These are phyloP conservation scores for Gisinianus flammeolus DNA, from an alignment of 2,888 invertebrate species.

Conservation along the genomic window DNA sequence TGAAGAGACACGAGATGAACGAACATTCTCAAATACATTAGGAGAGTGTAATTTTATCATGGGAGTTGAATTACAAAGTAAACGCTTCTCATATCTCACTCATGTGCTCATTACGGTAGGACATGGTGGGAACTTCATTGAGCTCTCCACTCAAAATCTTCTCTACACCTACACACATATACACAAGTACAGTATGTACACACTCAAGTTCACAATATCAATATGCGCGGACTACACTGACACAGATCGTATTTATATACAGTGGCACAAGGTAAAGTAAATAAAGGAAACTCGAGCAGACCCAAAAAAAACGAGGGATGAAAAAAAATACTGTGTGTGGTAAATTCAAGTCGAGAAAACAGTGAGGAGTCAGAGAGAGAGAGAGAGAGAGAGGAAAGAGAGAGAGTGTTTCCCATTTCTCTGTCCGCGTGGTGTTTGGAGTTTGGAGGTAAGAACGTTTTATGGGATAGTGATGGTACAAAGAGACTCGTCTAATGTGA, in stretches of 20 bases:
- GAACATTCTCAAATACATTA: not conserved
- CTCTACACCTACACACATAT: not conserved
- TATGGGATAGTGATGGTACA: too few species aligned
- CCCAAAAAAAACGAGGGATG: not conserved
- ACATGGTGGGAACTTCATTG: conserved; percentile 34
- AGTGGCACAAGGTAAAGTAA: conserved; percentile 3
- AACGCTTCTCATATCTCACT: conserved; percentile 36
- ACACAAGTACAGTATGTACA: not conserved
- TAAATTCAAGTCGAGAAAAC: not conserved
- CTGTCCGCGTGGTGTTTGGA: too few species aligned
- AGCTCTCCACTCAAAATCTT: too few species aligned
- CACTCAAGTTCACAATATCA: not conserved
- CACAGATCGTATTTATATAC: too few species aligned
- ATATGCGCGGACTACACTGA: too few species aligned
- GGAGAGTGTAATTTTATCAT: not conserved
- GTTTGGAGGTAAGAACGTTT: too few species aligned
- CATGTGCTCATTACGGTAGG: conserved; percentile 30
- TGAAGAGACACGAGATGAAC: not conserved
- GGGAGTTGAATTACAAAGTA: conserved; percentile 28
- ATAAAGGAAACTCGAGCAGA: too few species aligned
- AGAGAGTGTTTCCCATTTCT: too few species aligned
- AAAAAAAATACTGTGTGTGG: not conserved
- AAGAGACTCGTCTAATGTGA: conserved; percentile 22
- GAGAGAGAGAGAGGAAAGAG: too few species aligned
- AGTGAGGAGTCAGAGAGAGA: not conserved